These are phyloP conservation scores for Nipponacmea schrenckii DNA, from an alignment of 2,888 invertebrate genomes.

Conservation along the genomic window DNA sequence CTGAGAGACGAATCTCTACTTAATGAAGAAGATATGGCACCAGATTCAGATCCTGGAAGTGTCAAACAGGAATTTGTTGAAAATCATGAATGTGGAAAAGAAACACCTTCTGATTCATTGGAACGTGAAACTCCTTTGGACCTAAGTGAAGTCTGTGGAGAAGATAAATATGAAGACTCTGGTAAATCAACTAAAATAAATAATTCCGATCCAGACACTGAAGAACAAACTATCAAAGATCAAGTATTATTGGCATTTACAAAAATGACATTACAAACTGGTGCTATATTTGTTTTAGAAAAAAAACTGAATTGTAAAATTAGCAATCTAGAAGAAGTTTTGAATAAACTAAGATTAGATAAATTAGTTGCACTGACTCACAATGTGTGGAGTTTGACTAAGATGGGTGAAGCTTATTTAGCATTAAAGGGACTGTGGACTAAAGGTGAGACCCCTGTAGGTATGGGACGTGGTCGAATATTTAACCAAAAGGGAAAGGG, in stretches of 20 bases:
- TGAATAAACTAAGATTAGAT: slow-evolving; percentile 26
- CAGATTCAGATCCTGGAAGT: background rate
- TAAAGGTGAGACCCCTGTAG: background rate
- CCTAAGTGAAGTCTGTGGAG: no score
- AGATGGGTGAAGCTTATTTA: slow-evolving; percentile 34
- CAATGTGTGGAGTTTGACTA: slow-evolving; percentile 35
- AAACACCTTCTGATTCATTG: no score
- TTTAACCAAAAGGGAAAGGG: slow-evolving; percentile 17
- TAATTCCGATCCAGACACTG: no score
- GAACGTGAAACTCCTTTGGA: no score
- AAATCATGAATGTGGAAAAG: no score
- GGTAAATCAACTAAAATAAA: no score
- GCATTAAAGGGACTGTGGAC: slow-evolving; percentile 14
- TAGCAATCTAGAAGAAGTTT: slow-evolving; percentile 22
- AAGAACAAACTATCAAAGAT: slow-evolving; percentile 5
- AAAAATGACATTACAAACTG: slow-evolving; percentile 21
- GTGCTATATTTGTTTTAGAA: slow-evolving; percentile 29
- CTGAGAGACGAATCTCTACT: slow-evolving; percentile 2
- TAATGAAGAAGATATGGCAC: background rate
- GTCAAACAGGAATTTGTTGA: no score
- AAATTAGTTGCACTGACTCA: slow-evolving; percentile 31
- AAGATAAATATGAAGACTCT: no score
- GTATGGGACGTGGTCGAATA: background rate
- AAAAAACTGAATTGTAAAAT: slow-evolving; percentile 27
- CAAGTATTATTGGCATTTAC: slow-evolving; percentile 23